Conservation (phyloP, 2,888 invertebrate genomes). For the Pyrrhosoma nymphula region DNA sequence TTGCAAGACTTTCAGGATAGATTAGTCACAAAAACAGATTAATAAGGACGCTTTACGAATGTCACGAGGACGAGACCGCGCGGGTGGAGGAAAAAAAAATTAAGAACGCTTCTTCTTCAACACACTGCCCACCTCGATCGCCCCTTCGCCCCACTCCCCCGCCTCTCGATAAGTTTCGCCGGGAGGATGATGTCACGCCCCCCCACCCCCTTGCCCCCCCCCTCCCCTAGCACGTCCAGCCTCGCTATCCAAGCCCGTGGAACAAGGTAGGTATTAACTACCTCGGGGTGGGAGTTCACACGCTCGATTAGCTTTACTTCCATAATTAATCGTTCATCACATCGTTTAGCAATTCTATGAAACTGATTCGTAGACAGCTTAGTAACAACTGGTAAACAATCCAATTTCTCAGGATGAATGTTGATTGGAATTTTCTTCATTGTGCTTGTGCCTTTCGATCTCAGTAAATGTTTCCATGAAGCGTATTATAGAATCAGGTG, state of each 20-base stretch:
- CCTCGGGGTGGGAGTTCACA: background rate
- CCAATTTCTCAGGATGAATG: too few species aligned
- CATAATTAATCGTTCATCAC: background rate
- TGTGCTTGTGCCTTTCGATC: too few species aligned
- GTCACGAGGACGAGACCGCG: constrained; percentile 2
- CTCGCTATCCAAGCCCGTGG: too few species aligned
- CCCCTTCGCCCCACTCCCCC: background rate
- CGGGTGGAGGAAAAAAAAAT: background rate
- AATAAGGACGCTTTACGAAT: constrained; percentile 33
- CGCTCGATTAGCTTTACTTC: too few species aligned
- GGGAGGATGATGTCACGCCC: background rate
- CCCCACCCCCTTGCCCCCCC: background rate
- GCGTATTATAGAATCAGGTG: too few species aligned
- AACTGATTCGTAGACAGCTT: too few species aligned
- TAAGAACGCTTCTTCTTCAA: background rate
- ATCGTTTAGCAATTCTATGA: background rate
- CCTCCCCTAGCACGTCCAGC: background rate
- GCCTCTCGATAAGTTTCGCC: background rate
- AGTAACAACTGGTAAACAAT: too few species aligned
- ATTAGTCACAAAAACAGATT: constrained; percentile 36
- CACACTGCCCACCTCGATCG: background rate
- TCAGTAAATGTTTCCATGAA: too few species aligned
- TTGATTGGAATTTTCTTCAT: too few species aligned
- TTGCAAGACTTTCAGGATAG: constrained; percentile 45
- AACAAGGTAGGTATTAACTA: background rate